Conservation (phyloP, 1,140 invertebrate genomes). For the Wiebesia pumilae region DNA sequence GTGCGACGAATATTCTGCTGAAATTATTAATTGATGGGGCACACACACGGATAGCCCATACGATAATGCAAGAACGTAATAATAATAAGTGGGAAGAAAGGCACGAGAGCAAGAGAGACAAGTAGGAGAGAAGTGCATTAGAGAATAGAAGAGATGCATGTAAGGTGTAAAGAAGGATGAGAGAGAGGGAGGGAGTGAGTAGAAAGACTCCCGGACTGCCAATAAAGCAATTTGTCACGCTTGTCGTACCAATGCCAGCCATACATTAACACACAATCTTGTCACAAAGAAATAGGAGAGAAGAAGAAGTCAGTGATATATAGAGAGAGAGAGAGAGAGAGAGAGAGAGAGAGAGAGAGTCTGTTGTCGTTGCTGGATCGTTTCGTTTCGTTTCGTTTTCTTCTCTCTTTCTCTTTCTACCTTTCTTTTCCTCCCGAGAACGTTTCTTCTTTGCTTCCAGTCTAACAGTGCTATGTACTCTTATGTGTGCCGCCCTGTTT, state of each 20-base stretch:
- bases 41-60: neutral
- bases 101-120: conserved; percentile 33
- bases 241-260: conserved; percentile 73
- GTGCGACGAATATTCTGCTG: neutral
- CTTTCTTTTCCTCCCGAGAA: conserved; percentile 49
- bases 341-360: neutral
- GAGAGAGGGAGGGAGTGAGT: conserved; percentile 62
- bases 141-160: conserved; percentile 60
- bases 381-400: conserved; percentile 39
- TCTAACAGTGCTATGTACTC: conserved; percentile 41
- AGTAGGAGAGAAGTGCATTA: conserved; percentile 53
- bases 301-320: neutral
- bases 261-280: conserved; percentile 73
- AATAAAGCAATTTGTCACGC: conserved; percentile 74
- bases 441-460: conserved; percentile 7
- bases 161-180: conserved; percentile 46
- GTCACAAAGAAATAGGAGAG: conserved; percentile 59
- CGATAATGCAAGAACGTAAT: conserved; percentile 10
- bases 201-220: conserved; percentile 70
- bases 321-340: neutral
- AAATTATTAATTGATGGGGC: neutral
- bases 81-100: conserved; percentile 23
- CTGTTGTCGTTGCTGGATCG: conserved; percentile 50
- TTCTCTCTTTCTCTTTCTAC: conserved; percentile 39
- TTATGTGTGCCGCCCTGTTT: neutral